Evolutionary conservation across 2,888 invertebrate species (phyloP), one percentile per base, ranked within the genome.

Genomic region (Nowickia ferox): DNA sequence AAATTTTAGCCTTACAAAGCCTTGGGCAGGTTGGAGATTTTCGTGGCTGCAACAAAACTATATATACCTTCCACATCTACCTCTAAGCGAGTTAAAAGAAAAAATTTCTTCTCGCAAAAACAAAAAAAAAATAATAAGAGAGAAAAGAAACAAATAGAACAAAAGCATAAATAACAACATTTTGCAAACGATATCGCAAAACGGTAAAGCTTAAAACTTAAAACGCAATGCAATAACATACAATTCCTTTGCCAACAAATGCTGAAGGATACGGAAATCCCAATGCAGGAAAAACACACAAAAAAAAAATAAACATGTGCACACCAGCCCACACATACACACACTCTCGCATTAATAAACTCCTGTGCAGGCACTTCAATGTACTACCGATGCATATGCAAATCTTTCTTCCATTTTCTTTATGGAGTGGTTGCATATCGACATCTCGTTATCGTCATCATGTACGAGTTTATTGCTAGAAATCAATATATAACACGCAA

Each of bases 401-500:
- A 38, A 65, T 72, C 48, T 57, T 77, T 79, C 19, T 77, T 59
- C 8, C 72, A 72, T 84, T 66, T 71, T 80, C 22, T 84, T 75
- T 59, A 44, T 76, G 68, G 40, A 83, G 51, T 72, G 40, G 65
- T 80, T 61, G 72, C 46, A 63, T n/a, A 61, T 63, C 68, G 42
- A 19, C 63, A 15, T 42, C 30, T 79, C 44, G 30, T 72, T 30
- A 22, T 71, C 57, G 44, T 79, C 19, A 42, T 13, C 38, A 6
- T 53, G 19, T 15, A 13, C 9, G 42, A 30, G 66, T 59, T 53
- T 81, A 75, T 78, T 63, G 78, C 69, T 57, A 63, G 79, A 76
- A 83, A 86, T 86, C 85, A 79, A 86, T 83, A 86, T 83, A 79
- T 79, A 83, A 79, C 85, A 83, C 85, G 85, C 85, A 86, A 83